Conservation (phyloP, 2,113 vertebrate genomes). For the Psettodes erumei region DNA sequence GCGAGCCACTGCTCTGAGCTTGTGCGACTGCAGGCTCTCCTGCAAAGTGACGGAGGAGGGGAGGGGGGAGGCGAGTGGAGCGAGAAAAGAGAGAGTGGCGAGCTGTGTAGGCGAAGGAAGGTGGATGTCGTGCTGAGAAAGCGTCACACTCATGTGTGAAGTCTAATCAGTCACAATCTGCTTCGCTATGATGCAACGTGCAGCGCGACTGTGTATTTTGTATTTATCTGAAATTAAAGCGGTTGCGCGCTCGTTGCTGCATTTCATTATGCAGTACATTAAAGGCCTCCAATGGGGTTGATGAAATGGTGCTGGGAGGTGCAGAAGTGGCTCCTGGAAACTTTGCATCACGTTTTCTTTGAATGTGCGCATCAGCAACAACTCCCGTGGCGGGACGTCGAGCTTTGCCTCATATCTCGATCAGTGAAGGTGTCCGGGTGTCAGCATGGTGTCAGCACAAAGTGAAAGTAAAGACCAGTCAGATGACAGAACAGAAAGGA, state of each 20-base stretch:
- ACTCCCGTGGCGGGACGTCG: neutral
- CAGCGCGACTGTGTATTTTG: constrained; percentile 33
- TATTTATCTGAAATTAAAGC: constrained; percentile 61
- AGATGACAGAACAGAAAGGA: neutral
- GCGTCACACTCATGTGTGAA: constrained; percentile 57
- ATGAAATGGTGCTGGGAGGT: constrained; percentile 35
- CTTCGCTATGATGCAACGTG: constrained; percentile 37
- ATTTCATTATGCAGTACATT: constrained; percentile 57
- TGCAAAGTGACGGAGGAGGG: constrained; percentile 40
- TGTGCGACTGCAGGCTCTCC: constrained; percentile 57
- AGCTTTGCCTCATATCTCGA: neutral
- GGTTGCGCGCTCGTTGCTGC: constrained; percentile 40
- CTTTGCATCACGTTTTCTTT: constrained; percentile 15
- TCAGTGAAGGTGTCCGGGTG: neutral
- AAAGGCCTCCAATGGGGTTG: constrained; percentile 55
- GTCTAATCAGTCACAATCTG: constrained; percentile 64
- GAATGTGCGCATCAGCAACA: constrained; percentile 9
- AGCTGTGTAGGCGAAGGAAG: constrained; percentile 53
- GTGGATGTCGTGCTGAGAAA: constrained; percentile 56
- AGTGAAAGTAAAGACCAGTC: neutral
- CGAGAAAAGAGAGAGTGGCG: constrained; percentile 28
- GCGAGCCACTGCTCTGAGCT: constrained; percentile 43
- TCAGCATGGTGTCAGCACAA: neutral
- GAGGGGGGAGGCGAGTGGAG: constrained; percentile 4
- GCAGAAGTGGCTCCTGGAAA: constrained; percentile 19